These are phyloP conservation scores for Drosophila nigritarsus DNA, from an alignment of 2,888 invertebrate species.

Conservation along the genomic window DNA sequence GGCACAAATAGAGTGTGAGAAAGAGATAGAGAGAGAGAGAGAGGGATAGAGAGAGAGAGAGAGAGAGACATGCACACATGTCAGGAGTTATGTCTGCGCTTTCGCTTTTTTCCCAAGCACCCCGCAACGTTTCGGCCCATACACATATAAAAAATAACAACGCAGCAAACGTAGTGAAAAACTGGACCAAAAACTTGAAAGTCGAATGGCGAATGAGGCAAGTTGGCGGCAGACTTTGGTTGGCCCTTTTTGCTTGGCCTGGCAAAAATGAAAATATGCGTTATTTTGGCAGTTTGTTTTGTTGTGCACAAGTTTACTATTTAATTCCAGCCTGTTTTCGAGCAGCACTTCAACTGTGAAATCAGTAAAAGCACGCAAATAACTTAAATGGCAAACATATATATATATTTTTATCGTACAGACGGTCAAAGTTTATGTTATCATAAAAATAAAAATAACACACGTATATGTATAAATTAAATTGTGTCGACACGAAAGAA, in stretches of 20 bases:
- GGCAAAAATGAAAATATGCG: conserved; percentile 65
- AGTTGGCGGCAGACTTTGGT: conserved; percentile 22
- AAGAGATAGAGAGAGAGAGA: neutral
- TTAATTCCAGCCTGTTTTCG: conserved; percentile 69
- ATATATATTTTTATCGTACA: conserved; percentile 39
- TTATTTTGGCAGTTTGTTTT: conserved; percentile 57
- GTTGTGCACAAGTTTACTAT: conserved; percentile 64
- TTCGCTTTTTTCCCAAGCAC: conserved; percentile 69
- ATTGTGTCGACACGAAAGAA: neutral
- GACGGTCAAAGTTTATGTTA: conserved; percentile 57
- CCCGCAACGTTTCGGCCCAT: conserved; percentile 39
- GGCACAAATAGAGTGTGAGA: conserved; percentile 30
- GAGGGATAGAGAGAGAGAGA: neutral
- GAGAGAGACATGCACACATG: conserved; percentile 49
- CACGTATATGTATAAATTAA: conserved; percentile 12
- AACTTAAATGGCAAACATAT: conserved; percentile 60
- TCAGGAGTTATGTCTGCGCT: conserved; percentile 75
- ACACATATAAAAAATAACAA: conserved; percentile 51
- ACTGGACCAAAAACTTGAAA: conserved; percentile 74
- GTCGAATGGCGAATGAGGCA: conserved; percentile 54
- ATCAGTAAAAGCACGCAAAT: conserved; percentile 69
- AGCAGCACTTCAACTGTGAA: conserved; percentile 78
- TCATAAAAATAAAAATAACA: conserved; percentile 31
- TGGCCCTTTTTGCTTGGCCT: conserved; percentile 54
- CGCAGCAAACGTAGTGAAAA: conserved; percentile 64